These are phyloP conservation scores for Hemicrepidius hirtus DNA, from an alignment of 2,888 invertebrate genomes.

Conservation along the genomic window DNA sequence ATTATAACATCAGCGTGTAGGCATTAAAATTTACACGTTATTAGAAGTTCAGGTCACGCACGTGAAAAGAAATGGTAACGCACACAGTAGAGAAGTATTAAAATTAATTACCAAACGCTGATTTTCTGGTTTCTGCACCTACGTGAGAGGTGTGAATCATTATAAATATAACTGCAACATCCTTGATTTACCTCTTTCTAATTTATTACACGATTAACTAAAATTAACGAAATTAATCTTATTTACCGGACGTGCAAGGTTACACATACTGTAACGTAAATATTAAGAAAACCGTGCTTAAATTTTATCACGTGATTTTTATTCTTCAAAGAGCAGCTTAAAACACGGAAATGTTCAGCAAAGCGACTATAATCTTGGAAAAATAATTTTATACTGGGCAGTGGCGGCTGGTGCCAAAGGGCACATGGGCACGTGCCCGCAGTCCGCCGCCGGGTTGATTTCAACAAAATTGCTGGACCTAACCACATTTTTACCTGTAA, in stretches of 20 bases:
- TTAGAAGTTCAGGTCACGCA: conserved; percentile 54
- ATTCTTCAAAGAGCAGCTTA: neutral
- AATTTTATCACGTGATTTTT: neutral
- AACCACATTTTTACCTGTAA: too few relatives aligned
- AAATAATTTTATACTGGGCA: too few relatives aligned
- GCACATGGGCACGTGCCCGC: too few relatives aligned
- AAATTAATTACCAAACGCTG: conserved; percentile 57
- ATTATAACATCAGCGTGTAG: neutral
- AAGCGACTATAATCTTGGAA: too few relatives aligned
- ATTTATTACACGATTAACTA: conserved; percentile 51
- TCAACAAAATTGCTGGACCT: too few relatives aligned
- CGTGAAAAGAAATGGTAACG: conserved; percentile 57
- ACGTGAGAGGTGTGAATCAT: conserved; percentile 56
- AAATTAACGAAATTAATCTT: conserved; percentile 33
- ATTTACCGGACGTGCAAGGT: conserved; percentile 21
- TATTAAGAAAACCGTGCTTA: neutral
- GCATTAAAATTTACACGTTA: conserved; percentile 41
- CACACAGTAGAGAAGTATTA: conserved; percentile 55
- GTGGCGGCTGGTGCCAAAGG: too few relatives aligned
- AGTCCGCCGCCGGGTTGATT: too few relatives aligned
- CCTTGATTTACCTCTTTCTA: conserved; percentile 54
- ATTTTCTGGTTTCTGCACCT: conserved; percentile 31
- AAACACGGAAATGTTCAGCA: too few relatives aligned
- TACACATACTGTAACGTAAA: conserved; percentile 3
- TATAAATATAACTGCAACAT: conserved; percentile 49